phyloP scores from a whole-genome alignment of 2,113 vertebrate genomes.

The Gallinago paraguaiae region DNA sequence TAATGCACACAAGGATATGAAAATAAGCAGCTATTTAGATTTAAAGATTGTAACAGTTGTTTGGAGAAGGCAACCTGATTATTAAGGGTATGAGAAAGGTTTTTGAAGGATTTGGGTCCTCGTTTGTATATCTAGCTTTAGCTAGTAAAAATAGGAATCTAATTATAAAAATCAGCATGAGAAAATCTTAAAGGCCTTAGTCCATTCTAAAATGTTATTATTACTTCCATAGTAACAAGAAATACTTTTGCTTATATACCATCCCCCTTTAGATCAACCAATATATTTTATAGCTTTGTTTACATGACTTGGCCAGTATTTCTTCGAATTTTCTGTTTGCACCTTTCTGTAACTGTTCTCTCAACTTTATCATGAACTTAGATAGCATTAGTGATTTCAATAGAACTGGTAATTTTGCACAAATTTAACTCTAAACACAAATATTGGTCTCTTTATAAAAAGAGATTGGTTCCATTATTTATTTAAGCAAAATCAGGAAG shows the following conservation, averaged over 20 bases:
- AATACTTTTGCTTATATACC: not conserved
- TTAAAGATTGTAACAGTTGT: not conserved
- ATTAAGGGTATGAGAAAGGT: not conserved
- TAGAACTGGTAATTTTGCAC: not conserved
- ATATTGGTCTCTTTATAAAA: not conserved
- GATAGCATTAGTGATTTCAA: not conserved
- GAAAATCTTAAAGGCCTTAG: not conserved
- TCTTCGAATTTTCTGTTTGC: not conserved
- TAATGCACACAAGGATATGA: not conserved
- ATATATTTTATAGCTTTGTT: not conserved
- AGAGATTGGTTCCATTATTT: not conserved
- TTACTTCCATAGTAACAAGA: not conserved
- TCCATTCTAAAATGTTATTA: not conserved
- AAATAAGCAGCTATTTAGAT: not conserved
- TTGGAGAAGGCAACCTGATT: not conserved
- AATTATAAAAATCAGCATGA: not conserved
- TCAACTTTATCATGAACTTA: not conserved
- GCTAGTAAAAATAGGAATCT: not conserved
- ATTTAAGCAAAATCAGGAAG: not conserved
- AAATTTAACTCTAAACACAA: not conserved
- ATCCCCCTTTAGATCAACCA: fast-evolving
- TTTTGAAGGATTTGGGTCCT: not conserved
- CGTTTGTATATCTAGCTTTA: not conserved
- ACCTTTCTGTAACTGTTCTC: not conserved
- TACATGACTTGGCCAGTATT: not conserved